Evolutionary conservation across 1,140 invertebrate species (phyloP).

Genomic region (Diuraphis noxia): DNA sequence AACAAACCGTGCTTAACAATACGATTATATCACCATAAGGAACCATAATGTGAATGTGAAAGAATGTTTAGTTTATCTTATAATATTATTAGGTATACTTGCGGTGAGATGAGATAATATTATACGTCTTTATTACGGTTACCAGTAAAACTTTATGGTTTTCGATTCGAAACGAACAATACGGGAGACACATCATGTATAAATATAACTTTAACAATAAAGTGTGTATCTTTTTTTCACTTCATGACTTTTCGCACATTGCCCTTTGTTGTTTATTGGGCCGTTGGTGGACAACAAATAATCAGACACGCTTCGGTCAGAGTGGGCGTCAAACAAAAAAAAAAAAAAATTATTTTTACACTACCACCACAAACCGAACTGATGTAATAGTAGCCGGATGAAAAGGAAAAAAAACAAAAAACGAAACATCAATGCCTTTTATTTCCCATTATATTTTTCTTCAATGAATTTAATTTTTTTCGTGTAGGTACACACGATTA

Average conservation of each 20-base stretch:
- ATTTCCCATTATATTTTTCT: background rate
- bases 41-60: background rate
- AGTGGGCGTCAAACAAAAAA: background rate
- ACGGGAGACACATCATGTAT: background rate
- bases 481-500: constrained; percentile 9
- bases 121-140: background rate
- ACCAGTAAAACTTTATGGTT: background rate
- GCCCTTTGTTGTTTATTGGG: background rate
- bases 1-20: background rate
- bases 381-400: background rate
- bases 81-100: too few relatives aligned
- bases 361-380: background rate
- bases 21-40: background rate
- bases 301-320: background rate
- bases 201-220: too few relatives aligned
- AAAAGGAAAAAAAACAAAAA: background rate
- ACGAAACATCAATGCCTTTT: background rate
- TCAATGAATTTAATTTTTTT: background rate
- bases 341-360: background rate
- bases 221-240: background rate
- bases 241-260: background rate
- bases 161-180: background rate
- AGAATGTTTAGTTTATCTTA: background rate
- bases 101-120: background rate
- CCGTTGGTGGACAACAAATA: background rate